Base-by-base conservation (phyloP, 2,888 invertebrate species). In the Strigamia maritima region DNA sequence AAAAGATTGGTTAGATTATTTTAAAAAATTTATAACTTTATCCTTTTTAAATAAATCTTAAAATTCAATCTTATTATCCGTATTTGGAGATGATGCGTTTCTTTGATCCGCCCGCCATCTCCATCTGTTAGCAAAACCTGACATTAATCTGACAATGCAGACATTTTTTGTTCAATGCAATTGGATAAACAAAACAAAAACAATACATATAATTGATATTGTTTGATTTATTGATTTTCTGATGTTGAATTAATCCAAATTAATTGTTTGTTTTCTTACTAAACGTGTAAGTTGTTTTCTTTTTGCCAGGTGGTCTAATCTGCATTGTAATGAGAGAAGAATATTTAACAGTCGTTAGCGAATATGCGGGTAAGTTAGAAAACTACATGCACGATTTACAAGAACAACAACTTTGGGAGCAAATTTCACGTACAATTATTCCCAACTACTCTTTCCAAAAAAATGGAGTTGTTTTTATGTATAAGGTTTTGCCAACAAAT, bases 261-360 rank as follows among this genome's bases (percentile, higher is more conserved):
- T 35, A 10, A 35, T 35, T n/a, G n/a, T n/a, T n/a, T n/a, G n/a
- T n/a, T n/a, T n/a, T n/a, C n/a, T n/a, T n/a, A n/a, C n/a, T n/a
- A n/a, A n/a, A n/a, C n/a, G n/a, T n/a, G n/a, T n/a, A n/a, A n/a
- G 35, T 35, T 31, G 0, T 19, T 10, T 16, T 26, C 6, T 38
- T 40, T 1, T 7, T 79, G n/a, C n/a, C n/a, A 85, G 85, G 84
- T 49, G 85, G 85, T 35, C 79, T 82, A 2, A 82, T 85, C 10
- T 82, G 83, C 79, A 84, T 85, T 24, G 83, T 84, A 0, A 85
- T 85, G 84, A 75, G 85, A 35, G 82, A 84, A 77, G 84, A 84
- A 80, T 85, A 85, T 81, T 80, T 85, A 24, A 76, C 81, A 0
- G 81, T 82, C 54, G 84, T 84, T 10, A 82, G 82, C 26, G 84